phyloP scores from a whole-genome alignment of 2,888 invertebrate species.

The Pachymerium ferrugineum region DNA sequence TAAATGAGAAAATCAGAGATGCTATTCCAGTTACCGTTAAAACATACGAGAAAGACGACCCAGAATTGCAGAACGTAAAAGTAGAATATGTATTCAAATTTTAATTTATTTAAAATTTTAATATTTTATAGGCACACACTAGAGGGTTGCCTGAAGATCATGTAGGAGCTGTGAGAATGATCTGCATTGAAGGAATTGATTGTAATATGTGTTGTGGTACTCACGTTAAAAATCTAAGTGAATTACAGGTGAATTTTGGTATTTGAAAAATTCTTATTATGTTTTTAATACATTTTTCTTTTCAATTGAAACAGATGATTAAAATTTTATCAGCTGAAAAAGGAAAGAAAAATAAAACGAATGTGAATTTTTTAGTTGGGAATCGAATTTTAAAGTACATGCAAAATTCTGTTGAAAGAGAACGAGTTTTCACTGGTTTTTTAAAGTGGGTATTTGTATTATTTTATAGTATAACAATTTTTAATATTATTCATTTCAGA shows the following conservation, averaged over 20 bases:
- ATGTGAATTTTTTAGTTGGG: neutral
- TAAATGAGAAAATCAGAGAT: slow-evolving; percentile 63
- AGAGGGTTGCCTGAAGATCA: slow-evolving; percentile 75
- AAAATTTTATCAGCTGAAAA: neutral
- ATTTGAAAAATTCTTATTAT: neutral
- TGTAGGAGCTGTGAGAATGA: slow-evolving; percentile 66
- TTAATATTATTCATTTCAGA: slow-evolving; percentile 50
- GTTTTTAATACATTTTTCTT: neutral
- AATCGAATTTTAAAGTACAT: neutral
- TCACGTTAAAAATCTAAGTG: slow-evolving; percentile 68
- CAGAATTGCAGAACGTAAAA: slow-evolving; percentile 51
- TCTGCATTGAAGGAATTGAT: slow-evolving; percentile 69
- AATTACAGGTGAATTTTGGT: slow-evolving; percentile 48
- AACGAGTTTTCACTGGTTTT: neutral
- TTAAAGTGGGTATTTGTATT: neutral
- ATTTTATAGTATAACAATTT: neutral
- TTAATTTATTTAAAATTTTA: slow-evolving; percentile 20
- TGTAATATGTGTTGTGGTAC: slow-evolving; percentile 84
- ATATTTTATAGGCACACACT: slow-evolving; percentile 55
- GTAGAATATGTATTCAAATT: neutral
- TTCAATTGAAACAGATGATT: neutral
- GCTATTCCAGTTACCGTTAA: slow-evolving; percentile 60
- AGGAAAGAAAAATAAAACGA: neutral
- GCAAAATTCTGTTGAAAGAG: neutral
- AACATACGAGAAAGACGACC: slow-evolving; percentile 58